A percentile compares a stretch with the other conserved stretches of the same genome.
phyloP scores from a whole-genome alignment of 1,140 invertebrate genomes.

The Tetraneura akinire region DNA sequence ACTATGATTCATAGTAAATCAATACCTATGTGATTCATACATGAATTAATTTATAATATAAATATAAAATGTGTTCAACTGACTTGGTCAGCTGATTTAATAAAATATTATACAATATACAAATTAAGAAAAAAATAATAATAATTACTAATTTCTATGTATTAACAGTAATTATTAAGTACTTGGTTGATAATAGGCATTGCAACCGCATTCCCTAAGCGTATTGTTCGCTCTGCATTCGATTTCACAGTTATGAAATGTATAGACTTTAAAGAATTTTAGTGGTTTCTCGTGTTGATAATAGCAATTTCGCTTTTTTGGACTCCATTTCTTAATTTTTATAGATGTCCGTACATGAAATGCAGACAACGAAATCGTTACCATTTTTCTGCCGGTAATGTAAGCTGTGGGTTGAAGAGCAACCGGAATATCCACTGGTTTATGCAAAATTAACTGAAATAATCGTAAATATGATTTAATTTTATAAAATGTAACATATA shows the following conservation, averaged over 20 bases:
- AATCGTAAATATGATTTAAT: no score
- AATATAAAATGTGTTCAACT: no score
- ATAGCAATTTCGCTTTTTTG: slow-evolving; percentile 61
- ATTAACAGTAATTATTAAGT: background rate
- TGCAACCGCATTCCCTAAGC: slow-evolving; percentile 47
- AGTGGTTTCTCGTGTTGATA: slow-evolving; percentile 66
- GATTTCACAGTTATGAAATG: slow-evolving; percentile 58
- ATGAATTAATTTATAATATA: no score
- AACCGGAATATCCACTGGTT: slow-evolving; percentile 49
- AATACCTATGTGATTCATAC: no score
- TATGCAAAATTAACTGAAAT: slow-evolving; percentile 53
- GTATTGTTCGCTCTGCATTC: slow-evolving; percentile 59
- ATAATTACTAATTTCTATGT: no score
- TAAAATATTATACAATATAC: no score
- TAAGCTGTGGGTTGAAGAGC: slow-evolving; percentile 5
- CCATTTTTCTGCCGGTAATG: background rate
- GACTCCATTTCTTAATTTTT: slow-evolving; percentile 50
- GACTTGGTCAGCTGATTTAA: no score
- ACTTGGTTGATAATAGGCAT: slow-evolving; percentile 52
- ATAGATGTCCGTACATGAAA: background rate
- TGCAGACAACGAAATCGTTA: background rate
- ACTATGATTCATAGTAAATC: no score
- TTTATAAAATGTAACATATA: no score
- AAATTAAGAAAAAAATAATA: no score
- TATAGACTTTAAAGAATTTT: slow-evolving; percentile 64